Evolutionary conservation across 2,888 invertebrate species (phyloP), one percentile per base, ranked within the genome.

Genomic region (Ectobius pallidus): DNA sequence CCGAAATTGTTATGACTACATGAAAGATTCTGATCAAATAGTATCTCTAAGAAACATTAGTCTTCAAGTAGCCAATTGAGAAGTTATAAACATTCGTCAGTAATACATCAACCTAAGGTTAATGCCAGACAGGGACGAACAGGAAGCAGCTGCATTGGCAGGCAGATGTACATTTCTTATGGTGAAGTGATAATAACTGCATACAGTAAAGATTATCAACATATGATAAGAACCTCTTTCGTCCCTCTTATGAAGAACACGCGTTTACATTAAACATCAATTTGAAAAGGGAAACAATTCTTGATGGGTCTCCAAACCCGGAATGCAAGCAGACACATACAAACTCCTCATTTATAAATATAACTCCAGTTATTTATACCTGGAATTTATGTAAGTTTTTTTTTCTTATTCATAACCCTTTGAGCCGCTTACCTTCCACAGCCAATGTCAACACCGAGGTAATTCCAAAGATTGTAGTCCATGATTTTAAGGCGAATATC

Each of bases 391-490:
- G 11, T 52, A 34, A 11, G 49, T 30, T 30, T 34, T 68, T 18
- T 62, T 62, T 68, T 68, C 69, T 69, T 69, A 52, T 32, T 27
- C 52, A 55, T 18, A 65, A 65, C 65, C 39, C 25, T 16, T 20
- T 39, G 42, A 34, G 18, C 30, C 16, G 27, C 67, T 71, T 58
- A 71, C 71, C 71, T 67, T 71, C 49, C 27, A 34, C 67, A 30
- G 18, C 58, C 71, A 71, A 67, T 71, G 67, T 71, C 71, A 71
- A 71, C 67, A 71, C 25, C 67, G 32, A 67, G 44, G 34, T 42
- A 55, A 71, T 55, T 65, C 55, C 71, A 52, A 65, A 34, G 58
- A 71, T 58, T n/a, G 62, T 39, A 58, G 67, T 67, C 67, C 71
- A 71, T 65, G 42, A 42, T 42, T 30, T 58, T 46, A 46, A 27